Conservation (phyloP, 1,140 invertebrate species). For the Hormaphis cornu region DNA sequence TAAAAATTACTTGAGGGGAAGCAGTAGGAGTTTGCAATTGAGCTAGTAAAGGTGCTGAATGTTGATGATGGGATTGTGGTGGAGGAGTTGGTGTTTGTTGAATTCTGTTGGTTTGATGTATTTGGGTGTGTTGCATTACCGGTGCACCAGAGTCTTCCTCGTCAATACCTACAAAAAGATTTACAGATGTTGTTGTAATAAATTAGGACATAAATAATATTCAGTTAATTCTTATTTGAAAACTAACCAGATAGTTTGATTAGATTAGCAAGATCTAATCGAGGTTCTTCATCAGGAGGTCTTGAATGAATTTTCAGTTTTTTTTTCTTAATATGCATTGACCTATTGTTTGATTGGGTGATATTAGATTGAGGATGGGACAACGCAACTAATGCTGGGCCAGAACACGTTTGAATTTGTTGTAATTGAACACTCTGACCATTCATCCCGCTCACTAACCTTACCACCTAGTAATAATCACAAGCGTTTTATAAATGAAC, state of each 20-base stretch:
- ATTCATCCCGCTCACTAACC: conserved; percentile 39
- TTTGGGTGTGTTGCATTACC: conserved; percentile 12
- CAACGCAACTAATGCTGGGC: conserved; percentile 45
- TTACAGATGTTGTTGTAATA: neutral
- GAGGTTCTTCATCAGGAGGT: conserved; percentile 45
- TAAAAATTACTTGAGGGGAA: conserved; percentile 23
- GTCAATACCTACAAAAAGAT: conserved; percentile 41
- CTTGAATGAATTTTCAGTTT: conserved; percentile 43
- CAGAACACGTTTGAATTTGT: conserved; percentile 46
- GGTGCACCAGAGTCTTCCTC: conserved; percentile 44
- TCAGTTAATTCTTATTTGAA: neutral
- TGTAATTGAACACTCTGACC: conserved; percentile 44
- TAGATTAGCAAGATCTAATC: conserved; percentile 48
- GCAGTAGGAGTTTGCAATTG: conserved; percentile 44
- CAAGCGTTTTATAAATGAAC: neutral
- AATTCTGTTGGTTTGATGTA: conserved; percentile 17
- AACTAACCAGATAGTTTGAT: conserved; percentile 48
- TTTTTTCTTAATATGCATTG: conserved; percentile 44
- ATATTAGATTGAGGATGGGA: conserved; percentile 35
- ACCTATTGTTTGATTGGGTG: conserved; percentile 24
- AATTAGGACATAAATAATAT: neutral
- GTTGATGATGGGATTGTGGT: conserved; percentile 21
- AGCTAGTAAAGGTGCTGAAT: conserved; percentile 35
- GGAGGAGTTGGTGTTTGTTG: conserved; percentile 30
- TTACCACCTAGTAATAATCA: conserved; percentile 39